Evolutionary conservation across 2,888 invertebrate species (phyloP), one percentile per base, ranked within the genome.

Genomic region (Perizoma flavofasciatum): DNA sequence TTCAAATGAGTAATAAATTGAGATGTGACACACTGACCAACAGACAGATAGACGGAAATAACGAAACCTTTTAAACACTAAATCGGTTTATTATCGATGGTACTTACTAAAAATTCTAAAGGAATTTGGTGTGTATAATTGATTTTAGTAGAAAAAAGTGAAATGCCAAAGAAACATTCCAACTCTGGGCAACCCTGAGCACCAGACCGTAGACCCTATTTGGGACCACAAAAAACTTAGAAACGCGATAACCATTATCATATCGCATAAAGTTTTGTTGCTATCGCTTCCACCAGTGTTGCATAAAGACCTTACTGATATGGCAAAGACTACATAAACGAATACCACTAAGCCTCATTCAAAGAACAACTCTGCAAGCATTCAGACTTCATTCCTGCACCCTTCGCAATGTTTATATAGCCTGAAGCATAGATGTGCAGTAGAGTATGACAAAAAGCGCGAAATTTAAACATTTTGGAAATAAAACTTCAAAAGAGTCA

Each of bases 231-330:
- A 85, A 86, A 86, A 86, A 83, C 68, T 71, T 74, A 75, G 78
- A 71, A 76, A 80, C 71, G 71, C 75, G 88, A 89, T 88, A 89
- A 87, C 83, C 72, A 74, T 75, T 86, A 86, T 86, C 83, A 80
- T 74, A 74, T 74, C 71, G 65, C 73, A 67, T 71, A 72, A 72
- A 75, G 76, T 76, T 71, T 22, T 69, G 59, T 53, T 61, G 65
- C 72, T 78, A 78, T 79, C 77, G 65, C 54, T 65, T 55, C 48
- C 35, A 37, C 60, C 47, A 63, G 48, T 47, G 35, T 52, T 55
- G 55, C 55, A 47, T 40, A 35, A 34, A 51, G 46, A 52, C 40
- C 45, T 51, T 43, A 51, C 51, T 43, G 43, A 51, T 10, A 11
- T 6, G 22, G 11, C 22, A 44, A 6, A 22, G 6, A 44, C 6